Conservation (phyloP, 2,113 vertebrate species). For the Protobothrops flavoviridis region DNA sequence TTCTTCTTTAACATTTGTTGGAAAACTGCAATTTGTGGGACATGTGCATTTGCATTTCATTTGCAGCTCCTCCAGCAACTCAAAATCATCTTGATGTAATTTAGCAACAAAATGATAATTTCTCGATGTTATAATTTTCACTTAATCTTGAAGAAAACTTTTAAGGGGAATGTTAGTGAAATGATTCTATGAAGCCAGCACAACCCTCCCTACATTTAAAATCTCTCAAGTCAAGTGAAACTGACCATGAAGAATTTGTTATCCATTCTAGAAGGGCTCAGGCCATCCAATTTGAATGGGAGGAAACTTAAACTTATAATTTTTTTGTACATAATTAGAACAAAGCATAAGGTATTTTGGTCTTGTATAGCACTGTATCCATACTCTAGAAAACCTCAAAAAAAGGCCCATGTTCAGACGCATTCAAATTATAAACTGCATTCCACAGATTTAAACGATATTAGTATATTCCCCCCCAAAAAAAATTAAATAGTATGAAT, state of each 20-base stretch:
- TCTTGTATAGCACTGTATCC: constrained; percentile 7
- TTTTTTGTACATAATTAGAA: not conserved
- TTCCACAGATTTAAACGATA: constrained; percentile 34
- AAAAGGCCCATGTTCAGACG: not conserved
- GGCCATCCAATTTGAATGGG: not conserved
- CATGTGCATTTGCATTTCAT: not conserved
- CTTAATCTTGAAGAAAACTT: not conserved
- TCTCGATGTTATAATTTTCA: not conserved
- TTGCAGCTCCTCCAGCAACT: not conserved
- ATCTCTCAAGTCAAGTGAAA: not conserved
- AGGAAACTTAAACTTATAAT: not conserved
- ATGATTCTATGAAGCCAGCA: not conserved
- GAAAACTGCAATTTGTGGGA: not conserved
- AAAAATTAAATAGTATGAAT: constrained; percentile 21
- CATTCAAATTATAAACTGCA: constrained; percentile 1
- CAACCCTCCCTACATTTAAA: not conserved
- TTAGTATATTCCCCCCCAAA: not conserved
- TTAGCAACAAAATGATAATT: not conserved
- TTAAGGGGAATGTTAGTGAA: not conserved
- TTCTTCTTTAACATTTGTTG: not conserved
- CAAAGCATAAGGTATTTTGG: not conserved
- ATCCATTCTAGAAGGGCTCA: not conserved
- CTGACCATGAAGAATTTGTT: not conserved
- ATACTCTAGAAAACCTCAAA: constrained; percentile 42
- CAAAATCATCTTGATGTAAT: not conserved